Evolutionary conservation across 53 echinoderm and acorn worm species (phyloP), one percentile per base, ranked within the genome.

Genomic region (Luidia sarsii): DNA sequence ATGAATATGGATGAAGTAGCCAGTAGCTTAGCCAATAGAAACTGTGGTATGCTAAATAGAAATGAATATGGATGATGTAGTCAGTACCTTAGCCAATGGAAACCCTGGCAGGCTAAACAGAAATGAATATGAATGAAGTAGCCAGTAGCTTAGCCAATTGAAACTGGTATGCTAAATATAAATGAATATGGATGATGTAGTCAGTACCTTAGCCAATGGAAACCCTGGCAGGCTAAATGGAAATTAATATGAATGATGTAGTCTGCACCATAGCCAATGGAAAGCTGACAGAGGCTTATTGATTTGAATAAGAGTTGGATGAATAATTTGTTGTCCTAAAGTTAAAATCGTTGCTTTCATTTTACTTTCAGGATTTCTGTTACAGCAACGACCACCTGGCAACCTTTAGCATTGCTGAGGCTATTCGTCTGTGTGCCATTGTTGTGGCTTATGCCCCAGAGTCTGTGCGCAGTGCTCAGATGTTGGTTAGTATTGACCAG

Each of bases 291-390:
- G n/a, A n/a, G n/a, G n/a, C n/a, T n/a, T n/a, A n/a, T n/a, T n/a
- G n/a, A n/a, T n/a, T 46, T 46, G 46, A 46, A 46, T 15, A 46
- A 15, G 46, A 15, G 8, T 46, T 46, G 8, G 8, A 15, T 8
- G 8, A 46, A 10, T 46, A 46, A 46, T 8, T 46, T 8, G 15
- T 46, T 10, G 8, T 46, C 8, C 15, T 46, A 46, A 10, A 10
- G 15, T 46, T 15, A 46, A 10, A 46, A 15, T 46, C 15, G 15
- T 46, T 15, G 15, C 15, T 46, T 46, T 46, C 46, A 46, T n/a
- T n/a, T n/a, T n/a, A n/a, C n/a, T n/a, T n/a, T n/a, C 64, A 96
- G 97, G 97, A 97, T 84, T 97, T 97, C 82, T 94, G 93, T 43
- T 97, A 94, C 86, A 95, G 90, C 67, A 91, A 89, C 51, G 97